Evolutionary conservation across 2,888 invertebrate genomes (phyloP), one percentile per base, ranked within the genome.

Genomic region (Drosophila mayaguana): DNA sequence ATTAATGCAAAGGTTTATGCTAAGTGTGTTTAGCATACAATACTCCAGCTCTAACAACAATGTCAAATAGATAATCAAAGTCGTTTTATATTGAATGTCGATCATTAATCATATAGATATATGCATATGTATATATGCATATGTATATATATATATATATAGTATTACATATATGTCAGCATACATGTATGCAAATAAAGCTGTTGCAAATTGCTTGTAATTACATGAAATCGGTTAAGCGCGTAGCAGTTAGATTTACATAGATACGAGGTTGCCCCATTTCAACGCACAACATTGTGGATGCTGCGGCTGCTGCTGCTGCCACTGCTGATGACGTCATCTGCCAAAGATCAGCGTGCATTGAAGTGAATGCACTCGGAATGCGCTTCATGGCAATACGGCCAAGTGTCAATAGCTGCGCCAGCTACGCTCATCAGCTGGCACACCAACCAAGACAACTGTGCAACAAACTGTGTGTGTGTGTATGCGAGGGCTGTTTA

Each of bases 401-500:
- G 86, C 75, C 75, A 83, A 81, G 75, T 85, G 86, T 81, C 81
- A 82, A 81, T 85, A 82, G 85, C 77, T 76, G 74, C 48, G 28
- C 18, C 51, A 74, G 83, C 77, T 69, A 63, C 43, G 40, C 46
- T 70, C 69, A 69, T 64, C 78, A 78, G 56, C 67, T 63, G 62
- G 25, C 72, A 67, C 48, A 22, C 46, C 48, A 59, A 55, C 55
- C 72, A 63, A 80, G 76, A 84, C 76, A 66, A 85, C 59, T 54
- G 40, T 34, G 54, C 64, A 60, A 16, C 46, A 18, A 40, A 40
- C 40, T 46, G 45, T 16, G 22, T 25, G 46, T 14, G 18, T 25
- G 32, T 11, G n/a, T 20, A 14, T 2, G n/a, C 62, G 75, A 69
- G 76, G 62, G 61, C 8, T 1, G 46, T 1, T 46, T 16, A 1